phyloP scores from a whole-genome alignment of 2,888 invertebrate species.

The Galerucella pusilla region DNA sequence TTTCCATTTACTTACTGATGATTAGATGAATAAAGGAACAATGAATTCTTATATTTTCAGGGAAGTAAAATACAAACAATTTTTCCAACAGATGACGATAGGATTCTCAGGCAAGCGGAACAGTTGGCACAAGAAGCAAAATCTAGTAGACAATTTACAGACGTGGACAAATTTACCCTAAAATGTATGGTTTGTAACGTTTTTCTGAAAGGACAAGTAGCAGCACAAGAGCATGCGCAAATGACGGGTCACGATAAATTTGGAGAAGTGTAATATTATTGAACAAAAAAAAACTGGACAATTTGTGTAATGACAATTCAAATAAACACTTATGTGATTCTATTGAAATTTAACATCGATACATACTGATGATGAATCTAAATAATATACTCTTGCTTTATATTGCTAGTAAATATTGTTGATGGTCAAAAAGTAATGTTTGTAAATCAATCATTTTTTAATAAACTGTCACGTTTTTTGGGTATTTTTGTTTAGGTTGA shows the following conservation, averaged over 20 bases:
- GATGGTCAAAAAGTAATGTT: too few relatives aligned
- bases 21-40: too few relatives aligned
- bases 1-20: background rate
- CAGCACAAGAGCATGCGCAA: constrained; percentile 88
- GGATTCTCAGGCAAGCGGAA: constrained; percentile 81
- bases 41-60: constrained; percentile 64
- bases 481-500: too few relatives aligned
- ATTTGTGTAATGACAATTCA: background rate
- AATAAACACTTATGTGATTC: background rate
- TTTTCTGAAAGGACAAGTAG: constrained; percentile 80
- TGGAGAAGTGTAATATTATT: constrained; percentile 71
- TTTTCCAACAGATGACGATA: constrained; percentile 80
- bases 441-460: constrained; percentile 5
- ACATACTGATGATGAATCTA: too few relatives aligned
- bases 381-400: too few relatives aligned
- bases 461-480: background rate
- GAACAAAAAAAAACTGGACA: background rate
- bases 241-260: constrained; percentile 85
- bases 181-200: constrained; percentile 85
- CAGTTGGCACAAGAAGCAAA: constrained; percentile 90
- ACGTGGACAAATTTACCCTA: constrained; percentile 86
- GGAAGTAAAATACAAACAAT: constrained; percentile 81
- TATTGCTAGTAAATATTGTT: background rate
- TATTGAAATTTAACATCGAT: too few relatives aligned
- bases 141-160: constrained; percentile 89